Base-by-base conservation (phyloP, 2,797 vertebrate genomes). In the Urocyon cinereoargenteus region DNA sequence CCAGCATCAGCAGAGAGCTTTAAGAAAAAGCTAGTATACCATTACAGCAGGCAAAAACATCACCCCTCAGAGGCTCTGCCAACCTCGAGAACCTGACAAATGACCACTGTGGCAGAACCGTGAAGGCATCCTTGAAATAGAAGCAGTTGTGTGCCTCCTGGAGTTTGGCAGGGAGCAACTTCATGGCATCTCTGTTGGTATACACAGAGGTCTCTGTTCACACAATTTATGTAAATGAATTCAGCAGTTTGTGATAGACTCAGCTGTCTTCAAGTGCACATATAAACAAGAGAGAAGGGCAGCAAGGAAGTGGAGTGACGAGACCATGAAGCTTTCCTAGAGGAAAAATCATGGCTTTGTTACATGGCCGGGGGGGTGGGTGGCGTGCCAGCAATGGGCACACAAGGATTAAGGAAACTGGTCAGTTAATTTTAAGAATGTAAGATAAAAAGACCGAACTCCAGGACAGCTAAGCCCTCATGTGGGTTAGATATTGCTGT, bases 181-280 rank as follows among this genome's bases (percentile, higher is more conserved):
- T 53, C 34, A 61, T 36, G 79, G 94, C 95, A 68, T 79, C 84
- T 95, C 73, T 96, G 11, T 93, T 92, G 78, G 95, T 86, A 16
- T 6, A 96, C 94, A 98, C 26, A 97, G 96, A 89, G 84, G 73
- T 90, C 86, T 97, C 95, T 98, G 96, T 98, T 82, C 40, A 57
- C 55, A 22, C 86, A 96, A 96, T 96, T 97, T 85, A 97, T 97
- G 96, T 62, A 96, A 98, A 97, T 96, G 70, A 97, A 97, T 85
- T 86, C 75, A 64, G 90, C 73, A 94, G 90, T 94, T 75, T 94
- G 95, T 81, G 90, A 95, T 91, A 51, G 55, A 93, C 85, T 92
- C 90, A 89, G 95, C 90, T 97, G 96, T 94, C 73, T 95, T 81
- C 83, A 84, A 83, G 73, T 51, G 40, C 16, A 88, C 0, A 79